phyloP scores from a whole-genome alignment of 2,797 vertebrate species.

The Erpetoichthys calabaricus region DNA sequence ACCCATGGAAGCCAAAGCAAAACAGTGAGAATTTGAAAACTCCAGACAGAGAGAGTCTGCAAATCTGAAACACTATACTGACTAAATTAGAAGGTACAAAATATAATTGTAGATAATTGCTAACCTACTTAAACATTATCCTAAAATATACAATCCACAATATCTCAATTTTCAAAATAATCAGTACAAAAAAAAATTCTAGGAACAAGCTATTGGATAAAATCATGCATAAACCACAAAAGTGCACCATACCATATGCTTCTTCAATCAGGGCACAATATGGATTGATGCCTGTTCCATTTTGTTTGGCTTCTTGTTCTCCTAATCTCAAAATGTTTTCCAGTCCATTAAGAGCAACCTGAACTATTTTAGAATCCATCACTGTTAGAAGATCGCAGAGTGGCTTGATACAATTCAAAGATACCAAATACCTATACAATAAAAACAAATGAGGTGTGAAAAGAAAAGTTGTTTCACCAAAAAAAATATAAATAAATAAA shows the following conservation, averaged over 20 bases:
- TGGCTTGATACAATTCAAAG: constrained; percentile 74
- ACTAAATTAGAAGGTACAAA: constrained; percentile 12
- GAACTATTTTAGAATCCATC: constrained; percentile 86
- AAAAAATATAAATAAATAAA: constrained; percentile 14
- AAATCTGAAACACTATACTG: constrained; percentile 12
- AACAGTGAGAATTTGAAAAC: too few species aligned
- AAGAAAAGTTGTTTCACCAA: background rate
- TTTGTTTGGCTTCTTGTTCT: constrained; percentile 77
- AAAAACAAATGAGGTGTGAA: background rate
- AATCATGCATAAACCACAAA: too few species aligned
- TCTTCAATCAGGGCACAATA: constrained; percentile 81
- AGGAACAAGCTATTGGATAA: too few species aligned
- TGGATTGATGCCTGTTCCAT: constrained; percentile 66
- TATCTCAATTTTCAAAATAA: too few species aligned
- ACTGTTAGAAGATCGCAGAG: constrained; percentile 83
- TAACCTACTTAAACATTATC: background rate
- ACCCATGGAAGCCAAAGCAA: too few species aligned
- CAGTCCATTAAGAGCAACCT: constrained; percentile 78
- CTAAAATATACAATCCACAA: too few species aligned
- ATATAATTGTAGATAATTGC: constrained; percentile 8
- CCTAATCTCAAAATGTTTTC: constrained; percentile 80
- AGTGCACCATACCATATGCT: constrained; percentile 61
- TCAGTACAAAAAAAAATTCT: too few species aligned
- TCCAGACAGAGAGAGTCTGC: too few species aligned
- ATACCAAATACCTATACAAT: constrained; percentile 65